Base-by-base conservation (phyloP, 1,140 invertebrate genomes). In the Thrips palmi region DNA sequence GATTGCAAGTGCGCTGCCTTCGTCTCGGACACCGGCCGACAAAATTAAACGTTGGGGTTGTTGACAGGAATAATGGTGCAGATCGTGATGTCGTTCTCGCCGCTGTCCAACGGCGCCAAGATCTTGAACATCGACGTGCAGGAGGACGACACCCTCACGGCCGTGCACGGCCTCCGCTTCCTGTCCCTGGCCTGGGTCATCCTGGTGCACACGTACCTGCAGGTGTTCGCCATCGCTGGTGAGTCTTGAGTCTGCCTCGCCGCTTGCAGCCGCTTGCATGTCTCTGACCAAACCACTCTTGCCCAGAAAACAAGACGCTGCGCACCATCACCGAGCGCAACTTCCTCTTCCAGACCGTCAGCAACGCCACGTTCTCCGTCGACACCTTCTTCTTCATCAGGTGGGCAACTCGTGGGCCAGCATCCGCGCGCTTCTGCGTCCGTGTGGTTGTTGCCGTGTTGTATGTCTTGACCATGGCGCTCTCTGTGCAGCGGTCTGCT, bases 301-400 rank as follows among this genome's bases (percentile, higher is more conserved):
- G 51, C 52, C 19, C 55, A 67, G 65, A 66, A 42, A 67, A 68
- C 55, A 74, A 83, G 63, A 74, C 67, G n/a, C 58, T 77, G 49
- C 64, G 79, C 38, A 70, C 68, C 2, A 64, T 84, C 43, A 76
- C 76, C 2, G 81, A 86, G 52, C 63, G 76, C 37, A 77, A 74
- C 46, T 74, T 83, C 49, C 67, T 77, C 59, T 85, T 81, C 52
- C 80, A 84, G 55, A 79, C 80, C 5, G 74, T 87, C 39, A 77
- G 79, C 36, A 89, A 89, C 55, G 86, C 83, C 3, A 82, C 81
- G 2, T 85, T 86, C 52, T 85, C 85, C 25, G 86, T 91, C 12
- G 85, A 89, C 54, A 82, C 83, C 4, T 92, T 91, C 62, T 91
- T 92, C 59, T 82, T 87, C 52, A 85, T 86, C 45, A 85, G 78